These are phyloP conservation scores for Melieria omissa DNA, from an alignment of 2,888 invertebrate genomes.

Conservation along the genomic window DNA sequence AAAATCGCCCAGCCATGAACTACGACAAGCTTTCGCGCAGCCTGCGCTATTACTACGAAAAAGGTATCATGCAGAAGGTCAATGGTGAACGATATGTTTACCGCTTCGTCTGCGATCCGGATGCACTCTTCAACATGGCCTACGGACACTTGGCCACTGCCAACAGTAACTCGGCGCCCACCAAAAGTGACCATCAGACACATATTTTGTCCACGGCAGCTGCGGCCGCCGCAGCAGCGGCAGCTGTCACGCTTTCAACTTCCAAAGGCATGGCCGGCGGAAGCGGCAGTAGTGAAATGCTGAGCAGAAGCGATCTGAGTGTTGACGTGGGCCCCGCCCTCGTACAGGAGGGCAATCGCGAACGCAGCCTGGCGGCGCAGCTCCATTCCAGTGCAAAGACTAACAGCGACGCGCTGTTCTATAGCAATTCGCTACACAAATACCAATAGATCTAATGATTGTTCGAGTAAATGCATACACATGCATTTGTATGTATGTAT, in stretches of 20 bases:
- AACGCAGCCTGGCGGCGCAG: conserved; percentile 27
- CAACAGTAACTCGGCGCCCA: conserved; percentile 38
- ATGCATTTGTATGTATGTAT: conserved; percentile 29
- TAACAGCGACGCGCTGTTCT: conserved; percentile 26
- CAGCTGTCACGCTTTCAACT: conserved; percentile 35
- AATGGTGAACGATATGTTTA: conserved; percentile 96
- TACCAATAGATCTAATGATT: conserved; percentile 20
- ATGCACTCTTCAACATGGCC: conserved; percentile 88
- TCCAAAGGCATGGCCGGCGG: conserved; percentile 35
- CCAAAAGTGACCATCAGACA: conserved; percentile 48
- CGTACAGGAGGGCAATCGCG: conserved; percentile 22
- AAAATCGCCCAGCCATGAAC: conserved; percentile 97
- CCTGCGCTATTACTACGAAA: conserved; percentile 95
- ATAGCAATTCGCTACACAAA: conserved; percentile 34
- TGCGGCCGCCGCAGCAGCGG: conserved; percentile 35
- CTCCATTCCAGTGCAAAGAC: conserved; percentile 15
- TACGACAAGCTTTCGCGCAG: conserved; percentile 95
- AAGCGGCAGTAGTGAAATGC: conserved; percentile 1
- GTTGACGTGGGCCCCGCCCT: conserved; percentile 20
- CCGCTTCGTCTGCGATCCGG: conserved; percentile 96
- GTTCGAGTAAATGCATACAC: conserved; percentile 36
- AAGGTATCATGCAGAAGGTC: conserved; percentile 99
- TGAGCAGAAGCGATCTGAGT: conserved; percentile 12
- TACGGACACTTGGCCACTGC: conserved; percentile 66
- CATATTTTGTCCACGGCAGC: conserved; percentile 39